These are phyloP conservation scores for Camponotus floridanus DNA, from an alignment of 1,140 invertebrate species.

Conservation along the genomic window DNA sequence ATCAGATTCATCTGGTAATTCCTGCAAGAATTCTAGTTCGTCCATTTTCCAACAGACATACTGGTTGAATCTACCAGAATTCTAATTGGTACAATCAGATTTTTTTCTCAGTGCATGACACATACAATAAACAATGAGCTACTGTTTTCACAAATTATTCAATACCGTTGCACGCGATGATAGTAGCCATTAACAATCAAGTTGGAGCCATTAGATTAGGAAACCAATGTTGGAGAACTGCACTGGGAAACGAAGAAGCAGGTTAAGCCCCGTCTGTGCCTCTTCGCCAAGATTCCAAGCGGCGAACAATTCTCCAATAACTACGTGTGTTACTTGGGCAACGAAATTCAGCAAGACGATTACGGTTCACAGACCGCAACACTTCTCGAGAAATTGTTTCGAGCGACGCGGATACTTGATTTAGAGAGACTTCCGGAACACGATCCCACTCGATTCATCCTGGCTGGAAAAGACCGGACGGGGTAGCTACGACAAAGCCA, in stretches of 20 bases:
- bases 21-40: no score
- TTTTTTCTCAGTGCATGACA: no score
- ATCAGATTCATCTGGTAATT: no score
- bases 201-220: slow-evolving; percentile 20
- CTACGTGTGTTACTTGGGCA: slow-evolving; percentile 58
- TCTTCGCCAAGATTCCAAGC: slow-evolving; percentile 35
- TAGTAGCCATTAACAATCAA: slow-evolving; percentile 8
- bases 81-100: no score
- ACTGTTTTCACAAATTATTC: neutral
- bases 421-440: slow-evolving; percentile 61
- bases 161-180: neutral
- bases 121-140: slow-evolving; percentile 1
- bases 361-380: slow-evolving; percentile 57
- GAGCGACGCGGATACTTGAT: slow-evolving; percentile 60
- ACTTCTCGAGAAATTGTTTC: slow-evolving; percentile 58
- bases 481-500: slow-evolving; percentile 57
- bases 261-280: slow-evolving; percentile 29
- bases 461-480: slow-evolving; percentile 30
- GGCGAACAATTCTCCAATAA: slow-evolving; percentile 58
- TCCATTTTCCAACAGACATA: no score
- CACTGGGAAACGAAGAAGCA: slow-evolving; percentile 24
- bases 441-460: slow-evolving; percentile 57
- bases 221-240: neutral
- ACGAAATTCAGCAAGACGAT: slow-evolving; percentile 62
- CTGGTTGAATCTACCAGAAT: no score